Evolutionary conservation across 2,888 invertebrate genomes (phyloP).

Genomic region (Plebejus argus): DNA sequence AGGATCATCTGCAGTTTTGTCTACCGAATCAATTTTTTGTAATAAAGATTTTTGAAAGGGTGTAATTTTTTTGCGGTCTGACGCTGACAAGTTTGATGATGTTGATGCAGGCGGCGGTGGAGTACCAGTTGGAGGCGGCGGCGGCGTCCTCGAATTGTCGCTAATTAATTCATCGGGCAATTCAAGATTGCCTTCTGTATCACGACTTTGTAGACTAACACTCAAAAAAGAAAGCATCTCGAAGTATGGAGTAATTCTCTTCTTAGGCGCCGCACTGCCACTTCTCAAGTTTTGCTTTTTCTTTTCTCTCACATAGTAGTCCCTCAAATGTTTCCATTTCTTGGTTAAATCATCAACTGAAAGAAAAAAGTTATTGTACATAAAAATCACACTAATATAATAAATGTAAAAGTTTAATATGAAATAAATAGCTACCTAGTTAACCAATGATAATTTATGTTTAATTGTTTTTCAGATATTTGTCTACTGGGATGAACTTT

Average conservation of each 20-base stretch:
- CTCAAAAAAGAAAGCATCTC: constrained; percentile 6
- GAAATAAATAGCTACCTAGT: background rate
- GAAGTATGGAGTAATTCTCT: constrained; percentile 10
- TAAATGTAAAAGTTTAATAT: background rate
- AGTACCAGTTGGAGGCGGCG: constrained; percentile 1
- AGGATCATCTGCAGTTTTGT: background rate
- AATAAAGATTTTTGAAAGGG: constrained; percentile 12
- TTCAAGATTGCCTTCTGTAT: constrained; percentile 10
- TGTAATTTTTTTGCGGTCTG: constrained; percentile 1
- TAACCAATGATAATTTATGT: constrained; percentile 11
- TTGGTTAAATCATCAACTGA: constrained; percentile 27
- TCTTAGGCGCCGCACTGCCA: constrained; percentile 28
- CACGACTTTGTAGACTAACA: constrained; percentile 1
- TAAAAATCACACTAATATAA: constrained; percentile 14
- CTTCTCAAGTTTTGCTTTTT: constrained; percentile 25
- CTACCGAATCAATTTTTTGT: background rate
- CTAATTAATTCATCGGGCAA: constrained; percentile 11
- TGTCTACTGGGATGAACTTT: constrained; percentile 31
- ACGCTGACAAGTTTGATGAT: constrained; percentile 3
- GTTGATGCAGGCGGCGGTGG: constrained; percentile 15
- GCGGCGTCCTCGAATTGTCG: background rate
- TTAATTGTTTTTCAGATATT: constrained; percentile 31
- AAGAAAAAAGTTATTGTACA: background rate
- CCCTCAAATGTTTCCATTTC: constrained; percentile 34
- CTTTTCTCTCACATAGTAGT: constrained; percentile 30